Evolutionary conservation across 2,113 vertebrate species (phyloP).

Genomic region (Oreochromis spilurus): DNA sequence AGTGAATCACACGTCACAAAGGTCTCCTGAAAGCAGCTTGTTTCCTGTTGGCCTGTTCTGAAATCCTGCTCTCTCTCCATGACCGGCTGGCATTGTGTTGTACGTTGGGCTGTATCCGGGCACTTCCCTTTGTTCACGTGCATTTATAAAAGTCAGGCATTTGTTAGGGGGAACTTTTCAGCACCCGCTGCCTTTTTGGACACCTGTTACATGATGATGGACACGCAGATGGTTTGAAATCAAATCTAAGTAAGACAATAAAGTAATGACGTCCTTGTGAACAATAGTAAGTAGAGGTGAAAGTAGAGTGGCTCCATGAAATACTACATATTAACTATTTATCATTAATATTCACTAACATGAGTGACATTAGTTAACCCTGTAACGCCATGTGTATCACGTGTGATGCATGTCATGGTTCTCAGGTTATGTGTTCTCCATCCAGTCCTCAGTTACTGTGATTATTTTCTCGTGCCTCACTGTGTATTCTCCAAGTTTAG

Average conservation of each 20-base stretch:
- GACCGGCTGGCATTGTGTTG: not conserved
- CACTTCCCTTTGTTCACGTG: not conserved
- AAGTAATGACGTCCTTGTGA: not conserved
- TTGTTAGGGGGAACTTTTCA: not conserved
- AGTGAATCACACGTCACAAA: not conserved
- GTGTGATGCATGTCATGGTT: not conserved
- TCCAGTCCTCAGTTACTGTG: not conserved
- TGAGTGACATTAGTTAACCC: not conserved
- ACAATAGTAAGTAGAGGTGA: not conserved
- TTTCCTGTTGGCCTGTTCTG: not conserved
- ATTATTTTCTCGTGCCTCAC: not conserved
- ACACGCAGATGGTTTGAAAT: not conserved
- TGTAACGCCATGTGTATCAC: not conserved
- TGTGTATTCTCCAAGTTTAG: not conserved
- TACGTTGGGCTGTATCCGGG: not conserved
- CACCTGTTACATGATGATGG: not conserved
- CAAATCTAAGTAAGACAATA: not conserved
- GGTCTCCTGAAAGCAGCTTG: not conserved
- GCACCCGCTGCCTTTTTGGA: not conserved
- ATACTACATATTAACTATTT: not conserved
- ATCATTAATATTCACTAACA: not conserved
- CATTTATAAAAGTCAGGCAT: not conserved
- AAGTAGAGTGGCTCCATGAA: not conserved
- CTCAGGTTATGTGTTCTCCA: not conserved
- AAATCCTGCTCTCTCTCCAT: not conserved